Evolutionary conservation across 2,797 vertebrate species (phyloP), one percentile per base, ranked within the genome.

Genomic region (Notolepis coatsorum): DNA sequence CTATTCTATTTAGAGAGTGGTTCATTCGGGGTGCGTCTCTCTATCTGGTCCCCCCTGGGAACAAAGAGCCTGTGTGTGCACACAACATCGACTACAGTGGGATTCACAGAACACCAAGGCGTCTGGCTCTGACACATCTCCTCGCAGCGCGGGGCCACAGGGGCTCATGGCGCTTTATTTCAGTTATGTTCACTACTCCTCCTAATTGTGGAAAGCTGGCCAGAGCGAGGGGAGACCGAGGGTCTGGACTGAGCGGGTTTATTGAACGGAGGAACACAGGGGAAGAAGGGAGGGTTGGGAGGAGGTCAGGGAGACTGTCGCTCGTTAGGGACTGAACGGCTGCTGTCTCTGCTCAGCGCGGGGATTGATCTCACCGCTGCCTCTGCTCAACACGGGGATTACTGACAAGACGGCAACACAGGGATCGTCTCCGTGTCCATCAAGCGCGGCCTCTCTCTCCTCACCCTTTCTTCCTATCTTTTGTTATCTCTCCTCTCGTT

Each of bases 271-370:
- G 49, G 49, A 48, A 38, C 46, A 60, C 63, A 65, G 66, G 49
- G 57, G 43, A 74, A 65, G 57, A 55, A 24, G 54, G 50, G 65
- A 38, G 72, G 60, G 55, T 63, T 7, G 39, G 60, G 59, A 37
- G 37, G n/a, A n/a, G 82, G 77, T 81, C 81, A 73, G 72, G 81
- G 79, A 81, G 81, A 82, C 61, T 75, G 77, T 78, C 48, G 49
- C 81, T 88, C 85, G 86, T 89, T 88, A 89, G 80, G 41, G 63
- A 64, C 13, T 74, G 76, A 84, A 77, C 68, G 70, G 74, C 66
- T 73, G 85, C 84, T 86, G 82, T 79, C 68, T 78, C 69, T 50
- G 65, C 67, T 79, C 54, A 25, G 67, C 70, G 57, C 52, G n/a
- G 41, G 48, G 65, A 77, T 80, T 54, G 80, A 76, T 68, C 75